Evolutionary conservation across 2,797 vertebrate species (phyloP), one percentile per base, ranked within the genome.

Genomic region (Gymnoscopelus microlampas): DNA sequence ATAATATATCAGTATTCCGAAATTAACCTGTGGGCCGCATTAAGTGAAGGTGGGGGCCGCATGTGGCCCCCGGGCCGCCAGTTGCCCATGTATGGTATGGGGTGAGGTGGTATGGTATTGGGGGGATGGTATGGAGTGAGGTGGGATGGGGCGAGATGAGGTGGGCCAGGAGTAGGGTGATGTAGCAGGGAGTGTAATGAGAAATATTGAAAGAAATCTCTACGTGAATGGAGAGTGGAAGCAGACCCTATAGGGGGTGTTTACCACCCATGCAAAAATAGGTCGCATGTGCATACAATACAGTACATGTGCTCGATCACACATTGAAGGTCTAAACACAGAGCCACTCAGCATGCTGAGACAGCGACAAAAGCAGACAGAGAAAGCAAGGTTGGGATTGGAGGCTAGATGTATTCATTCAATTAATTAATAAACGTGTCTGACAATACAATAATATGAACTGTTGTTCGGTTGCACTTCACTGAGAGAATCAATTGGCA

Each of bases 401-500:
- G 1, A 32, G 58, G 66, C 50, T 71, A 68, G 68, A 51, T 11
- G 63, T 8, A 57, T 74, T 24, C 61, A 74, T 76, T 83, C 5
- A 26, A 74, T 75, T 77, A 50, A 73, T 80, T 81, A 63, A 82
- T 83, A 51, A 60, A 53, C 53, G 35, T 78, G 73, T 74, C 76
- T 78, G 71, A 68, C 74, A 57, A 32, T 44, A 14, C 70, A 69
- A 78, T 81, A 68, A 87, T 79, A 64, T 71, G 60, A 87, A 78
- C 66, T 71, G 82, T 78, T 82, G 80, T 83, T 85, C 4, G 12
- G 79, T 84, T 50, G 5, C 71, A 84, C 71, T 75, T 79, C 66
- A 71, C 77, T 76, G 73, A 67, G 73, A 74, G 66, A 79, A 71
- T 54, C 75, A 78, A 68, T 82, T 78, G 76, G 71, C 68, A 66